phyloP scores from a whole-genome alignment of 92 coral and sea anemone species.

The Epizoanthus scotinus region DNA sequence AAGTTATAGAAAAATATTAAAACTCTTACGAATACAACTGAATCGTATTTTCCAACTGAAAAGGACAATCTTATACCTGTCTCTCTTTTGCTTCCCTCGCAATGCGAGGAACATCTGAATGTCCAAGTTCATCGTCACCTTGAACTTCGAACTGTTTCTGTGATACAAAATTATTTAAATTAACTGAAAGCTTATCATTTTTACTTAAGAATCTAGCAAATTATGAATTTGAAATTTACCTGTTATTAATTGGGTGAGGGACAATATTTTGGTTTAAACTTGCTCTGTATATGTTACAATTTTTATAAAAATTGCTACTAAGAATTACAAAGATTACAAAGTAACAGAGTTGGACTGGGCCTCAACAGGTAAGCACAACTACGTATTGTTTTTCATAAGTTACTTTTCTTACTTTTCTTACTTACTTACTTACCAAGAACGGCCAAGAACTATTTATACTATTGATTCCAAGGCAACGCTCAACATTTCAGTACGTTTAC shows the following conservation, averaged over 20 bases:
- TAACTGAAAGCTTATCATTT: not conserved
- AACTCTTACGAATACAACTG: not conserved
- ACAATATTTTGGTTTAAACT: too few relatives aligned
- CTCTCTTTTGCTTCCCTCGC: constrained; percentile 66
- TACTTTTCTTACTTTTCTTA: not conserved
- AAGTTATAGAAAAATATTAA: not conserved
- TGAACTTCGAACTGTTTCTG: constrained; percentile 79
- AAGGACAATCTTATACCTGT: constrained; percentile 38
- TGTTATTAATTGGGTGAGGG: not conserved
- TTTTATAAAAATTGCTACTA: too few relatives aligned
- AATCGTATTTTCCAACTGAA: not conserved
- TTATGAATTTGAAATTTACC: not conserved
- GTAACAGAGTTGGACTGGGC: too few relatives aligned
- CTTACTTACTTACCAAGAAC: too few relatives aligned
- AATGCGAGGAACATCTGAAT: constrained; percentile 62
- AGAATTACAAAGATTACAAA: too few relatives aligned
- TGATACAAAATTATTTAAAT: not conserved
- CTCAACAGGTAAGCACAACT: too few relatives aligned
- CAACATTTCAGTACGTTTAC: not conserved
- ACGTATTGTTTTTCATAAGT: not conserved
- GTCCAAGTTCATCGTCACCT: constrained; percentile 79
- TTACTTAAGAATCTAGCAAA: not conserved
- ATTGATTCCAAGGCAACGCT: not conserved
- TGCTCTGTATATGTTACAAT: too few relatives aligned
- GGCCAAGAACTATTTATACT: not conserved